Percentiles rank a stretch among this genome's conserved stretches.
Evolutionary conservation across 2,113 vertebrate species (phyloP).

Genomic region (Delphinus delphis): DNA sequence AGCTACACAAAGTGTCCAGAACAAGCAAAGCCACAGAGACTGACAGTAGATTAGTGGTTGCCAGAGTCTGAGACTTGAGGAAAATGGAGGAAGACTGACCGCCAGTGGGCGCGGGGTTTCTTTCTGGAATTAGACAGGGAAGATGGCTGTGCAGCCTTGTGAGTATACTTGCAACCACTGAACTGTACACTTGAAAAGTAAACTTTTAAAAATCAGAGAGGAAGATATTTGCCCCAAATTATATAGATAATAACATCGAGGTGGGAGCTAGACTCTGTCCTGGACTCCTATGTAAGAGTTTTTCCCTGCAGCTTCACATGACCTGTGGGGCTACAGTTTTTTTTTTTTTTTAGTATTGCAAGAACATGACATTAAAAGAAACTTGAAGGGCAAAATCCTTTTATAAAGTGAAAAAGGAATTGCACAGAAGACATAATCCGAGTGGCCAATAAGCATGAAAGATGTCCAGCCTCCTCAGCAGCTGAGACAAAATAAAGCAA

Average conservation of each 20-base stretch:
- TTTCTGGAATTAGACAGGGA: not conserved
- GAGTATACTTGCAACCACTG: not conserved
- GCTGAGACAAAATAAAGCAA: not conserved
- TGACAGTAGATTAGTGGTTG: too few species aligned
- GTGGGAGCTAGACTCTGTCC: not conserved
- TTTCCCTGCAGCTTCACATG: too few species aligned
- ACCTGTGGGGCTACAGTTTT: not conserved
- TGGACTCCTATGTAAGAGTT: not conserved
- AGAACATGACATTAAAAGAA: not conserved
- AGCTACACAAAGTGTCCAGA: too few species aligned
- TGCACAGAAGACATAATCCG: not conserved
- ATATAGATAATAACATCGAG: not conserved
- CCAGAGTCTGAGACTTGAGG: not conserved
- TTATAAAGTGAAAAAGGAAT: not conserved
- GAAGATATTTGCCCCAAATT: not conserved
- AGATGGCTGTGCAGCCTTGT: not conserved
- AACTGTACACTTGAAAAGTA: not conserved
- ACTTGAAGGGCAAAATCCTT: not conserved
- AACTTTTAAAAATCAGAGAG: not conserved
- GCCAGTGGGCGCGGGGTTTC: not conserved
- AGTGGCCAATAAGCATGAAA: not conserved
- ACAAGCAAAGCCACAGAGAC: not conserved
- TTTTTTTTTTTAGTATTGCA: not conserved
- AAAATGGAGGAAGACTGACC: not conserved
- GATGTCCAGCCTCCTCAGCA: not conserved